A percentile compares a stretch with the other conserved stretches of the same genome.
phyloP scores from a whole-genome alignment of 2,888 invertebrate species.

The Drosophila lacicola region DNA sequence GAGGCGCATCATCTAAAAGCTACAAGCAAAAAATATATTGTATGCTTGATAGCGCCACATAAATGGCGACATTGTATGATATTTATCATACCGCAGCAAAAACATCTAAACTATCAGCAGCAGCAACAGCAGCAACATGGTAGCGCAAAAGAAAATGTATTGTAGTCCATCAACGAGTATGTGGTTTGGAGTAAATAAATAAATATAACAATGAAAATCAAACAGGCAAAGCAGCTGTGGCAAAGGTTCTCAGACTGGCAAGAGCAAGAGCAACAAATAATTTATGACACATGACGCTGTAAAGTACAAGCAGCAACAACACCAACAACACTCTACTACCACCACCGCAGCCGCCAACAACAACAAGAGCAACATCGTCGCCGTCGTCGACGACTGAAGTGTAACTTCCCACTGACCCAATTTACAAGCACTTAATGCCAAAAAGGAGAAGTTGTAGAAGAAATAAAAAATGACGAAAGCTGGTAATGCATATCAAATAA shows the following conservation, averaged over 20 bases:
- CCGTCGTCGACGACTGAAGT: conserved; percentile 66
- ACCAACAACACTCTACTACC: conserved; percentile 32
- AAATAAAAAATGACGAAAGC: conserved; percentile 80
- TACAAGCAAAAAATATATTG: conserved; percentile 16
- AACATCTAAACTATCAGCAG: conserved; percentile 28
- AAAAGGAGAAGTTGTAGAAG: conserved; percentile 81
- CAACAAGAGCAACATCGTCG: conserved; percentile 16
- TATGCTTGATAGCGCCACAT: conserved; percentile 16
- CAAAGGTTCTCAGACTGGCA: conserved; percentile 66
- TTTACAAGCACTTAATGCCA: conserved; percentile 82
- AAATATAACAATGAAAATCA: conserved; percentile 53
- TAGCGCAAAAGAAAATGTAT: conserved; percentile 30
- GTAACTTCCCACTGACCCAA: conserved; percentile 83
- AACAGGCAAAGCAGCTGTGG: conserved; percentile 32
- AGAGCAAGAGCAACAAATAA: conserved; percentile 59
- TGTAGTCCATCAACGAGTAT: conserved; percentile 30
- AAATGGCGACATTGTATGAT: conserved; percentile 29
- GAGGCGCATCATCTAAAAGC: conserved; percentile 16
- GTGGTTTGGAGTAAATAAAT: conserved; percentile 60
- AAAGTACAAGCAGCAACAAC: conserved; percentile 30
- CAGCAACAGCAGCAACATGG: conserved; percentile 16
- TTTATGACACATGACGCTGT: conserved; percentile 76
- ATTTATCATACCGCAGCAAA: conserved; percentile 27
- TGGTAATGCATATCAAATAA: conserved; percentile 81
- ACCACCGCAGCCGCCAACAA: conserved; percentile 16